phyloP scores from a whole-genome alignment of 2,797 vertebrate genomes.

The Brachyrhaphis roseni region DNA sequence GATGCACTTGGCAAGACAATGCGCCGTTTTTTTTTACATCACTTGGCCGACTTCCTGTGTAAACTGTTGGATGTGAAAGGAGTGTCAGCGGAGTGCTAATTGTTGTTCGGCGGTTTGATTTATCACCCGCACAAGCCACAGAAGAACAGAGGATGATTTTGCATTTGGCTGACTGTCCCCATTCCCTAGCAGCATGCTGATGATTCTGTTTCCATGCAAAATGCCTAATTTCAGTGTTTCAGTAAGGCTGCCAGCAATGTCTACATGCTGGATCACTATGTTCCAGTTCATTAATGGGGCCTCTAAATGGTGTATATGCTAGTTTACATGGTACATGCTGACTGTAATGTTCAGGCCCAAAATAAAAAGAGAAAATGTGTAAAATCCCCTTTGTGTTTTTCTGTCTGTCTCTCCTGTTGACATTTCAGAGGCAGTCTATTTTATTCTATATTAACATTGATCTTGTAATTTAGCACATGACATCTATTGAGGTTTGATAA shows the following conservation, averaged over 20 bases:
- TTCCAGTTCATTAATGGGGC: slow-evolving; percentile 24
- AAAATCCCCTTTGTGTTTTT: not conserved
- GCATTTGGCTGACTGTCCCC: slow-evolving; percentile 64
- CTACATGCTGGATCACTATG: slow-evolving; percentile 23
- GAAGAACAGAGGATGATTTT: slow-evolving; percentile 68
- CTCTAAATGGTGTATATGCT: slow-evolving; percentile 6
- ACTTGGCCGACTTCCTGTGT: slow-evolving; percentile 74
- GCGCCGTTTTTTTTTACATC: slow-evolving; percentile 60
- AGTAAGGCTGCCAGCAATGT: slow-evolving; percentile 40
- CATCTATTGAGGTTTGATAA: not conserved
- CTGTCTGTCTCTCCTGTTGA: not conserved
- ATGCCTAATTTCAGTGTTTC: slow-evolving; percentile 51
- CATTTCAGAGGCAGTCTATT: not conserved
- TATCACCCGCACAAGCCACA: slow-evolving; percentile 64
- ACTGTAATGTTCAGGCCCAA: not conserved
- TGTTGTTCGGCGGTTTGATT: slow-evolving; percentile 68
- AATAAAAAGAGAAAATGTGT: not conserved
- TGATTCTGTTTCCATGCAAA: slow-evolving; percentile 52
- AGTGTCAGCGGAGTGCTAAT: slow-evolving; percentile 77
- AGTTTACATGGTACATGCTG: slow-evolving; percentile 4
- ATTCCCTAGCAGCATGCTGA: slow-evolving; percentile 53
- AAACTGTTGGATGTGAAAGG: slow-evolving; percentile 70
- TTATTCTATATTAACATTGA: not conserved
- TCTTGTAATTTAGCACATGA: not conserved
- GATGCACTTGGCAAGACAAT: slow-evolving; percentile 77